phyloP scores from a whole-genome alignment of 2,888 invertebrate species.

The Cerastis leucographa region DNA sequence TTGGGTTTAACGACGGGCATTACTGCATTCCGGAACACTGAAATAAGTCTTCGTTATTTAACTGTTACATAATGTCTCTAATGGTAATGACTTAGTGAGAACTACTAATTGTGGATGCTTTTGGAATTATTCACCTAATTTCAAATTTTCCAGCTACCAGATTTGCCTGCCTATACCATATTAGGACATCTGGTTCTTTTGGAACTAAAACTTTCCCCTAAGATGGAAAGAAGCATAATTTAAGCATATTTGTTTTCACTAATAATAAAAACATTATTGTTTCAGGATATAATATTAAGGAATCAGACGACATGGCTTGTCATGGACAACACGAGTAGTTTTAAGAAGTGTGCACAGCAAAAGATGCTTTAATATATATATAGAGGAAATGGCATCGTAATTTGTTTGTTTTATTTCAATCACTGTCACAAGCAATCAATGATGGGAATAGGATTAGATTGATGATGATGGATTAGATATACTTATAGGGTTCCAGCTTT shows the following conservation, averaged over 20 bases:
- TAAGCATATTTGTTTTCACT: background rate
- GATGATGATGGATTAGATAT: background rate
- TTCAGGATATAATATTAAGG: conserved; percentile 60
- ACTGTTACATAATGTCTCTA: conserved; percentile 6
- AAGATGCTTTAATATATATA: conserved; percentile 57
- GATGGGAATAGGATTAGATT: background rate
- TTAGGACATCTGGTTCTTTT: background rate
- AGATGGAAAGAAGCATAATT: background rate
- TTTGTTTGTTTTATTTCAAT: conserved; percentile 56
- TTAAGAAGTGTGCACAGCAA: conserved; percentile 65
- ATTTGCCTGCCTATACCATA: no score
- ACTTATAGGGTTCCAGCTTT: background rate
- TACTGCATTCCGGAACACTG: conserved; percentile 8
- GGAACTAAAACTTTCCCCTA: background rate
- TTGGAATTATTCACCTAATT: background rate
- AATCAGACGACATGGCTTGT: conserved; percentile 35
- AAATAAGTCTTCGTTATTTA: conserved; percentile 6
- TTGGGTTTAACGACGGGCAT: conserved; percentile 40
- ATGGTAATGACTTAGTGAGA: conserved; percentile 4
- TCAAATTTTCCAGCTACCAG: background rate
- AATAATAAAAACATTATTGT: conserved; percentile 32
- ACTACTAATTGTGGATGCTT: background rate
- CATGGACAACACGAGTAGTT: conserved; percentile 50
- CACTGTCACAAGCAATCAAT: background rate
- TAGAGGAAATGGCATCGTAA: conserved; percentile 54